Base-by-base conservation (phyloP, 2,113 vertebrate species). In the Fulica atra region DNA sequence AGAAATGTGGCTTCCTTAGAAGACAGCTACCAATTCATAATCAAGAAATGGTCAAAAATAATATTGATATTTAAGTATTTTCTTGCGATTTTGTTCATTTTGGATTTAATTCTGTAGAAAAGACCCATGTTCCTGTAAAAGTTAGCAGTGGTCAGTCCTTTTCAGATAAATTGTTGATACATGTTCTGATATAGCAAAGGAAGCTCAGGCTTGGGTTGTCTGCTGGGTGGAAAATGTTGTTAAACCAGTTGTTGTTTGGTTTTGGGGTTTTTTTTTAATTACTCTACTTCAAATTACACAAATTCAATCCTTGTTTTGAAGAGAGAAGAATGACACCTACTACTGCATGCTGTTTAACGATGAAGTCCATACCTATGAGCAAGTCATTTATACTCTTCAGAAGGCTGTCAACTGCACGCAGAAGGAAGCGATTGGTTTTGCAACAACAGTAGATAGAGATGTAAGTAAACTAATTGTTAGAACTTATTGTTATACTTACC, bases 261-360 rank as follows among this genome's bases (percentile, higher is more conserved):
- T 48, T 48, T 48, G 20, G n/a, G n/a, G 42, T 25, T 63, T 69
- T 38, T 59, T 65, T 26, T 4, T 6, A 65, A 50, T 19, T n/a
- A 7, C 8, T 9, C 61, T 63, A 29, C 38, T 90, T 88, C 33
- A 10, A 87, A 44, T 94, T 51, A 44, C 9, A 24, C 78, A 68
- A 93, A 66, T 65, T 44, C 19, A 72, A 64, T 96, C 46, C 23
- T 79, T 95, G 36, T 53, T 96, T 92, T 89, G 73, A 97, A 99
- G 99, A 86, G 98, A 98, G 70, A 98, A 98, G 93, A 98, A 93
- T 80, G 99, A 99, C 96, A 99, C 98, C 38, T 99, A 99, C 95
- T 99, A 99, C 95, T 99, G 99, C 97, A 99, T 99, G 99, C 96
- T 99, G 95, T 99, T 99, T 91, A 99, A 99, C 89, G 99, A 99